A percentile compares a stretch with the other conserved stretches of the same genome.
These are phyloP conservation scores for Plemyria rubiginata DNA, from an alignment of 2,888 invertebrate genomes.

Conservation along the genomic window DNA sequence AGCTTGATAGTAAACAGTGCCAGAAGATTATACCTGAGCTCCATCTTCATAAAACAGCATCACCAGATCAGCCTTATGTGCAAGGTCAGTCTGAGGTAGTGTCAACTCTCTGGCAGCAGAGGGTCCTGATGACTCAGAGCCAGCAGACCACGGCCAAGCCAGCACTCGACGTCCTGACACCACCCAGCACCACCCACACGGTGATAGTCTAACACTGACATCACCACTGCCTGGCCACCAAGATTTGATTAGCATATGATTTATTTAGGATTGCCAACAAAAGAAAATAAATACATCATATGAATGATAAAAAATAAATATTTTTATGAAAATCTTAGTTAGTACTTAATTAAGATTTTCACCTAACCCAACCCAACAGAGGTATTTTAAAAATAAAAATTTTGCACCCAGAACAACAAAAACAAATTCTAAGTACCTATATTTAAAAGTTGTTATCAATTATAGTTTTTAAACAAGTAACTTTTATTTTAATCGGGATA, in stretches of 20 bases:
- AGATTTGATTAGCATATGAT: neutral
- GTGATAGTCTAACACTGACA: constrained; percentile 87
- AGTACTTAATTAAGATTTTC: no score
- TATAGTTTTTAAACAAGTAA: no score
- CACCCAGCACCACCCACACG: constrained; percentile 92
- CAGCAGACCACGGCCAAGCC: constrained; percentile 91
- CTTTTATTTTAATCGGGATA: no score
- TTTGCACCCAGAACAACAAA: no score
- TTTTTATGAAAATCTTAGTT: no score
- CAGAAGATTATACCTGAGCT: constrained; percentile 60
- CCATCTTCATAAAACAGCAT: constrained; percentile 86
- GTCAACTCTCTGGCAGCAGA: constrained; percentile 92
- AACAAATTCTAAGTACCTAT: no score
- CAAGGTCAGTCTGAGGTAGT: constrained; percentile 95
- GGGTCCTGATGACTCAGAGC: constrained; percentile 45
- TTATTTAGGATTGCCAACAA: no score
- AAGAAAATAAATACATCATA: no score
- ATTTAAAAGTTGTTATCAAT: no score
- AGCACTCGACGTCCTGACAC: constrained; percentile 94
- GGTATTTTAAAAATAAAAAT: no score
- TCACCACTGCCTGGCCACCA: constrained; percentile 74
- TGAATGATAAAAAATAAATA: no score
- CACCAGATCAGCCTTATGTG: constrained; percentile 94
- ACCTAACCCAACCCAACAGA: no score
- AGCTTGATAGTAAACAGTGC: neutral